phyloP scores from a whole-genome alignment of 92 coral and sea anemone genomes.

The Zoanthus gigantus region DNA sequence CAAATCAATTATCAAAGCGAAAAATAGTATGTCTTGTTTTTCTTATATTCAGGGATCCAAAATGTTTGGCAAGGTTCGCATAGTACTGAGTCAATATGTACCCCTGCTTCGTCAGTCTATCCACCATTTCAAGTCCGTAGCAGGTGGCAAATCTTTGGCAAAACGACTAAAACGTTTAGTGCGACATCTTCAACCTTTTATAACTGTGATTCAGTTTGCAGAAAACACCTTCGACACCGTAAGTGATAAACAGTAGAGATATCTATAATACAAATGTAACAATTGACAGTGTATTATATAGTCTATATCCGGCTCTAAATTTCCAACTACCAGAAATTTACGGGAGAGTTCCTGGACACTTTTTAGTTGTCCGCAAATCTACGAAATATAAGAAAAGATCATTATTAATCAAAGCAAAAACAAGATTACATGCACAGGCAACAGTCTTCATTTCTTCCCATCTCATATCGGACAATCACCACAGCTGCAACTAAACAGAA shows the following conservation, averaged over 20 bases:
- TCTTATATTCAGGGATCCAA: not conserved
- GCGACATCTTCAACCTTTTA: constrained; percentile 1
- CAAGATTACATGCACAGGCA: no score
- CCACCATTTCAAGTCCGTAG: constrained; percentile 4
- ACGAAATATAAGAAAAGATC: no score
- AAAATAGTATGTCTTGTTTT: not conserved
- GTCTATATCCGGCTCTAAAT: no score
- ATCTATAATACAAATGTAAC: not conserved
- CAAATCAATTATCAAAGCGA: not conserved
- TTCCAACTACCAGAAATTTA: no score
- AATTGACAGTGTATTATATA: no score
- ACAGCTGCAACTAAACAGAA: no score
- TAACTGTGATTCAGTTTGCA: not conserved
- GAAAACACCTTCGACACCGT: constrained; percentile 14
- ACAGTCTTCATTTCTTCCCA: no score
- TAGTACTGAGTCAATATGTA: constrained; percentile 11
- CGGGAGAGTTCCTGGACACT: no score
- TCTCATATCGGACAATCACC: no score
- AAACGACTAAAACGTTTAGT: not conserved
- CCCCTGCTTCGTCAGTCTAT: constrained; percentile 18
- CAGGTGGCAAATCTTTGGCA: constrained; percentile 1
- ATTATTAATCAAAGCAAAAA: no score
- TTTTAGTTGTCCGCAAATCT: no score
- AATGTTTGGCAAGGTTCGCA: not conserved
- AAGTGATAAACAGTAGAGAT: not conserved